Conservation (phyloP, 2,888 invertebrate species). For the Taphrorychus bicolor region DNA sequence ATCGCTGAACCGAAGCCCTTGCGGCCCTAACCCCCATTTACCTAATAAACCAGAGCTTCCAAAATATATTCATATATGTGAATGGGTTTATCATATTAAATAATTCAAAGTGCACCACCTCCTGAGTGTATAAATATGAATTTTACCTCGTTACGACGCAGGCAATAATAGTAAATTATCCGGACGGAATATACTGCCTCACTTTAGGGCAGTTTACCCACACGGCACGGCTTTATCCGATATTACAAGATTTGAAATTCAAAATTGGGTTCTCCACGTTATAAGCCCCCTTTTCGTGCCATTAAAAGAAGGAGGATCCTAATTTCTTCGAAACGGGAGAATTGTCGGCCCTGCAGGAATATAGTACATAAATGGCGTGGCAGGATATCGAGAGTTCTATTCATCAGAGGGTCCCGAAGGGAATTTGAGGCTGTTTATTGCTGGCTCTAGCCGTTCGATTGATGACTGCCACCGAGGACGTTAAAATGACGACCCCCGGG, state of each 20-base stretch:
- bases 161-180: conserved; percentile 24
- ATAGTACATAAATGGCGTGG: not conserved
- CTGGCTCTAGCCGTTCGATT: not conserved
- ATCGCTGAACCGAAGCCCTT: not conserved
- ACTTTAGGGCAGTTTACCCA: conserved; percentile 17
- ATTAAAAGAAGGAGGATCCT: not conserved
- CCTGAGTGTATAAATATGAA: conserved; percentile 23
- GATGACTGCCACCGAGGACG: not conserved
- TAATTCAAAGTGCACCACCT: conserved; percentile 22
- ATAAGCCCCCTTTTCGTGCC: too few species aligned
- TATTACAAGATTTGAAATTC: conserved; percentile 15
- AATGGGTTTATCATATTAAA: conserved; percentile 25
- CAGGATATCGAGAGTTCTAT: not conserved
- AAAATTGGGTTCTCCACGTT: conserved; percentile 5
- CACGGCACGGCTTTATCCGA: not conserved
- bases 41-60: conserved; percentile 5
- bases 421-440: not conserved
- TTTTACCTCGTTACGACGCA: conserved; percentile 22
- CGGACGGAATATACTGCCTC: not conserved
- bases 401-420: not conserved
- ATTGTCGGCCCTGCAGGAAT: not conserved
- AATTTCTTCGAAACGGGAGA: not conserved
- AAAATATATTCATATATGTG: conserved; percentile 20
- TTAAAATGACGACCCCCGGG: not conserved
- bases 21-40: conserved; percentile 8